Evolutionary conservation across 2,888 invertebrate species (phyloP).

Genomic region (Drymonia ruficornis): DNA sequence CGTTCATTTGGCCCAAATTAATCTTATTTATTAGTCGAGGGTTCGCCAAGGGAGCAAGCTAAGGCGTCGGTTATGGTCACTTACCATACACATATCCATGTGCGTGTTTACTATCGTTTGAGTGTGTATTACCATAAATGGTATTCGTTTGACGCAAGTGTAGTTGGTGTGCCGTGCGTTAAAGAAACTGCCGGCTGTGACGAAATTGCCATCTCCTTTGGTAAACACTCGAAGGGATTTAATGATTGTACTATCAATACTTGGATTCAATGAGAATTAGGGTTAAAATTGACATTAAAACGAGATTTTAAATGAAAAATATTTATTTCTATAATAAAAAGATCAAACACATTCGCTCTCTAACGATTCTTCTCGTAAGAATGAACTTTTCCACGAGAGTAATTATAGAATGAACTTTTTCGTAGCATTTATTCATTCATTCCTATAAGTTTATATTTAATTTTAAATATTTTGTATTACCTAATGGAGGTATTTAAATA

Average conservation of each 20-base stretch:
- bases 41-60: too few relatives aligned
- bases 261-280: neutral
- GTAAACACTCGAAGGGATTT: too few relatives aligned
- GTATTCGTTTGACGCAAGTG: too few relatives aligned
- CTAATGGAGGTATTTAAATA: slow-evolving; percentile 51
- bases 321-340: neutral
- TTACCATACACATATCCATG: too few relatives aligned
- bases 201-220: too few relatives aligned
- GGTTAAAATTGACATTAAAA: neutral
- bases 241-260: neutral
- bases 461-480: slow-evolving; percentile 54
- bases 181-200: too few relatives aligned
- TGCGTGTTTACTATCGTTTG: too few relatives aligned
- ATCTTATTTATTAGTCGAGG: too few relatives aligned
- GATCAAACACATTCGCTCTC: neutral
- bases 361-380: neutral
- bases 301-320: neutral
- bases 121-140: too few relatives aligned
- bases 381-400: neutral
- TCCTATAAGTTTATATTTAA: slow-evolving; percentile 59
- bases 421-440: slow-evolving; percentile 69
- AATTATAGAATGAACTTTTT: slow-evolving; percentile 36
- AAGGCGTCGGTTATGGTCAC: too few relatives aligned
- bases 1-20: slow-evolving; percentile 8
- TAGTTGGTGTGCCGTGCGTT: too few relatives aligned